phyloP scores from a whole-genome alignment of 2,113 vertebrate genomes.

The Vulpes vulpes region DNA sequence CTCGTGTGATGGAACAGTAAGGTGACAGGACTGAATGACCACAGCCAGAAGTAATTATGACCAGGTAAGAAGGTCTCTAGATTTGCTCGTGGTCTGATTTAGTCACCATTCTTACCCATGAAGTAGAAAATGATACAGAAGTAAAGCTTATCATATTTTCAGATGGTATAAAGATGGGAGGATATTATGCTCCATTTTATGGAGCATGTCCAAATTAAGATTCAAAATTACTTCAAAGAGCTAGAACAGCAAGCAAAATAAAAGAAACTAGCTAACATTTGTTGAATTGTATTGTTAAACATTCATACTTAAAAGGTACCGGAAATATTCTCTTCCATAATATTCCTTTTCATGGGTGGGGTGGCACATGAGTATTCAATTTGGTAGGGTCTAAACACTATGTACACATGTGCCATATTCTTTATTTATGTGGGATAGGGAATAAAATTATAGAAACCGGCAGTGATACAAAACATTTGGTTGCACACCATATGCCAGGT shows the following conservation, averaged over 20 bases:
- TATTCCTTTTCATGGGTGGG: not conserved
- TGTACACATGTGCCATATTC: not conserved
- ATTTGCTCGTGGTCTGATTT: not conserved
- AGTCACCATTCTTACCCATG: conserved; percentile 15
- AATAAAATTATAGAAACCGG: not conserved
- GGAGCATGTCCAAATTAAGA: not conserved
- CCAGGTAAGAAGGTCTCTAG: not conserved
- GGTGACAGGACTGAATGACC: not conserved
- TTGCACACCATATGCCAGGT: not conserved
- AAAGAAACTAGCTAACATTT: not conserved
- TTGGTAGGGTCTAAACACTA: not conserved
- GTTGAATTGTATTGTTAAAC: not conserved
- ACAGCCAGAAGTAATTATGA: not conserved
- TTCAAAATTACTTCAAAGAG: conserved; percentile 25
- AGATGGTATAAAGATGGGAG: not conserved
- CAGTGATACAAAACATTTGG: not conserved
- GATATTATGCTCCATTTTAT: not conserved
- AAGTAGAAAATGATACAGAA: not conserved
- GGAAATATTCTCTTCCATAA: not conserved
- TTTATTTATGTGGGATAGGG: not conserved
- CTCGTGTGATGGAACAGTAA: not conserved
- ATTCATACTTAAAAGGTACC: not conserved
- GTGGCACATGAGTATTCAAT: not conserved
- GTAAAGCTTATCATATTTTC: not conserved
- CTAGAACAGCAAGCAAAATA: not conserved